Base-by-base conservation (phyloP, 2,888 invertebrate species). In the Conistra vaccinii region DNA sequence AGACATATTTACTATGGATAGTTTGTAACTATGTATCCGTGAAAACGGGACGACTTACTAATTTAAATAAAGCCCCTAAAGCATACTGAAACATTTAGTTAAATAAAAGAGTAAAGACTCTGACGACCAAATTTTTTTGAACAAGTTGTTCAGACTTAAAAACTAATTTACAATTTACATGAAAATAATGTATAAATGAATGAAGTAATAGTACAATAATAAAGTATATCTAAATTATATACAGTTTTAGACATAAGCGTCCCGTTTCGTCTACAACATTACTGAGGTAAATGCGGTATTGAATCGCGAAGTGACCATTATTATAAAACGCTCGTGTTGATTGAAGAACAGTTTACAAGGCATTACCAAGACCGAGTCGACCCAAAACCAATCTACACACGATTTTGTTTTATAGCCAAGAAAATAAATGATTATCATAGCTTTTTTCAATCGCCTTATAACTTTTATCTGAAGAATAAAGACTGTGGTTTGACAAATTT, bases 261-360 rank as follows among this genome's bases (percentile, higher is more conserved):
- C 89, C 85, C 85, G 85, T 87, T 88, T 83, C 84, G 80, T 74
- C 70, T 83, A 85, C 83, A 81, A 72, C 45, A 85, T 80, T 84
- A 87, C 76, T 90, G 90, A 90, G 90, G 90, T 90, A 90, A 72
- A 87, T 90, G 83, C 87, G 90, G 90, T 85, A 87, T 89, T 78
- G 73, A 84, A 83, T 78, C 84, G 84, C 83, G 78, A 81, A 83
- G 67, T 80, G 76, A 81, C 61, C 75, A 58, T 65, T 72, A 68
- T 53, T 74, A 55, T 74, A 71, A n/a, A 62, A 68, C 51, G 68
- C 42, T 76, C 60, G 20, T 65, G 70, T 73, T 53, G 70, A 76
- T 73, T 75, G 45, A 65, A 71, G 51, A 45, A 69, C 57, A 74
- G 53, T 70, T 70, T 62, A 73, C 62, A 80, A 87, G 87, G 84